A percentile compares a stretch with the other conserved stretches of the same genome.
These are phyloP conservation scores for Echinops telfairi DNA, from an alignment of 2,113 vertebrate genomes.

Conservation along the genomic window DNA sequence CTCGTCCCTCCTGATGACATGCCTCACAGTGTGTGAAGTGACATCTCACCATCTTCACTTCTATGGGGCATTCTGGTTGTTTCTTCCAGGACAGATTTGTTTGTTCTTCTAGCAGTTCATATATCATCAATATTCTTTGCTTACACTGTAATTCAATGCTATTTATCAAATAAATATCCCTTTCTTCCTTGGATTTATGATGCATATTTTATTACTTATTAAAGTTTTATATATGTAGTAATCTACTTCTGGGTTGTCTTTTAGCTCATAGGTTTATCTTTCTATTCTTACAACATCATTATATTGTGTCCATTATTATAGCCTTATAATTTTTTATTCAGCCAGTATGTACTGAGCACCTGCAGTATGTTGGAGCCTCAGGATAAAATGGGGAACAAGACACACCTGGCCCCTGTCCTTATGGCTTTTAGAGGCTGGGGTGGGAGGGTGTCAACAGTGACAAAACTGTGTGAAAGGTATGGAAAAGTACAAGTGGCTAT, in stretches of 20 bases:
- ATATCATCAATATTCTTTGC: neutral
- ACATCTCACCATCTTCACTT: neutral
- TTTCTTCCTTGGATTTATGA: slow-evolving; percentile 17
- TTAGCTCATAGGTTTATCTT: neutral
- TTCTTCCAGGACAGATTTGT: neutral
- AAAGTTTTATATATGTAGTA: neutral
- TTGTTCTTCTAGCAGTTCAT: neutral
- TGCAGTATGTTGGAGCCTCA: neutral
- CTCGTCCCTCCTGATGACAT: neutral
- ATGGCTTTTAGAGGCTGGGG: neutral
- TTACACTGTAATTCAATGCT: neutral
- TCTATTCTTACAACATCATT: neutral
- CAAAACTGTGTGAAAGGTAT: neutral
- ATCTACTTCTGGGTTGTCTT: neutral
- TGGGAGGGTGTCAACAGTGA: neutral
- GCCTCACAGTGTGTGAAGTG: neutral
- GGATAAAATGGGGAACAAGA: neutral
- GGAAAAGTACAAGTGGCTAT: neutral
- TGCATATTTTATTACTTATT: neutral
- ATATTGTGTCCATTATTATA: neutral
- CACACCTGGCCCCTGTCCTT: neutral
- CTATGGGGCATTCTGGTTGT: neutral
- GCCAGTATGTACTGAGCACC: neutral
- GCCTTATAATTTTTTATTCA: neutral
- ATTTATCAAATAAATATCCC: slow-evolving; percentile 36